Conservation (phyloP, 2,888 invertebrate species). For the Gasteruption jaculator region DNA sequence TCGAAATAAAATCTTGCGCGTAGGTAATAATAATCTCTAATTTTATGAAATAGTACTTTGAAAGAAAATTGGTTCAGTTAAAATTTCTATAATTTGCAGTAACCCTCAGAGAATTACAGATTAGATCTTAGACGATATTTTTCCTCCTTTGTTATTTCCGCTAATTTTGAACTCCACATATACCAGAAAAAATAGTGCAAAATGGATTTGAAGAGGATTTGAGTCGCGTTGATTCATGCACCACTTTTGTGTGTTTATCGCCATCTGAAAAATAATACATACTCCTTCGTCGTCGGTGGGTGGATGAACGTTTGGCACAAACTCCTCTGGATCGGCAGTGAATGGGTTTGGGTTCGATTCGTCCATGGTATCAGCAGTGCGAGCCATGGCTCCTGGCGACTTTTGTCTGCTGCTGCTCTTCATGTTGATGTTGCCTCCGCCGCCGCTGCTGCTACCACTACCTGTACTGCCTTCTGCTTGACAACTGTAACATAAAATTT, state of each 20-base stretch:
- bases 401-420: conserved; percentile 41
- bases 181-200: no score
- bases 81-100: no score
- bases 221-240: neutral
- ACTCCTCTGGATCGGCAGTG: conserved; percentile 43
- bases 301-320: conserved; percentile 42
- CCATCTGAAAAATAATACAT: conserved; percentile 20
- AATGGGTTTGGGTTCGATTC: conserved; percentile 38
- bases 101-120: no score
- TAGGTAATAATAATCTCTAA: no score
- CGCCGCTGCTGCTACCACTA: conserved; percentile 43
- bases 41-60: no score
- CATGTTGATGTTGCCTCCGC: conserved; percentile 32
- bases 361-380: conserved; percentile 39
- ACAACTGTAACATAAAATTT: conserved; percentile 27
- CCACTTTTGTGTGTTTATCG: neutral
- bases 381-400: conserved; percentile 44
- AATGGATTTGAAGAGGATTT: no score
- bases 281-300: conserved; percentile 47
- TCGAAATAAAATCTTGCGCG: no score
- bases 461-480: conserved; percentile 45
- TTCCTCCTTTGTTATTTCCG: no score
- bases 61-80: no score
- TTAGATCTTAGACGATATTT: no score
- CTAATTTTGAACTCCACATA: no score